Base-by-base conservation (phyloP, 92 coral and sea anemone genomes). In the Epizoanthus illoricatus region DNA sequence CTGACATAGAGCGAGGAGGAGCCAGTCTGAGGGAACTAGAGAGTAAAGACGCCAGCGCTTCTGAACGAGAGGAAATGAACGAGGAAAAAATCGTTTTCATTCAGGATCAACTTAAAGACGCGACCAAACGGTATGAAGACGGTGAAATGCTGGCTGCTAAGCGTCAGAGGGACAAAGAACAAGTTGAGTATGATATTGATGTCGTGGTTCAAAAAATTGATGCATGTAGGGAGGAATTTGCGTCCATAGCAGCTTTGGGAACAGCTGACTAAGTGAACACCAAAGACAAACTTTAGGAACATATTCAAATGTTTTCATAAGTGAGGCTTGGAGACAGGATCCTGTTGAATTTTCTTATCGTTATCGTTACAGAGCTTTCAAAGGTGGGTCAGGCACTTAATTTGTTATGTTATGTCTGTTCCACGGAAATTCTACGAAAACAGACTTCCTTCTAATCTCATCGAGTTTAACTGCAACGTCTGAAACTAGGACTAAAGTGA, bases 11-110 rank as follows among this genome's bases (percentile, higher is more conserved):
- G 33, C 19, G n/a, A 18, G 45, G 60, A 43, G 41, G 66, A 15
- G 61, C 69, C 0, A 20, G 28, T 19, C 78, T 80, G 1, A 76
- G 71, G 9, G 75, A 57, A 6, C 55, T 86, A 12, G 89, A 86
- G 16, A 76, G 84, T 0, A 86, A 81, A 4, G 89, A 86, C 66
- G 67, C 76, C 17, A 60, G 12, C 7, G 89, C 89, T 1, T 86
- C 89, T 19, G 89, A 86, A 18, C 76, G 86, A 56, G 89, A 86
- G 58, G 85, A 80, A 28, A 42, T 64, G 21, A 81, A 39, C 75
- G 85, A 80, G 65, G 89, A 73, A 17, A 81, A 86, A 61, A 79
- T 74, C n/a, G 65, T 55, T 20, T 86, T 86, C 12, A 64, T 86
- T 2, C 85, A 86, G 80, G 58, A 63, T 18, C 82, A 81, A 54